A percentile compares a stretch with the other conserved stretches of the same genome.
Evolutionary conservation across 2,797 vertebrate species (phyloP).

Genomic region (Falco berigora): DNA sequence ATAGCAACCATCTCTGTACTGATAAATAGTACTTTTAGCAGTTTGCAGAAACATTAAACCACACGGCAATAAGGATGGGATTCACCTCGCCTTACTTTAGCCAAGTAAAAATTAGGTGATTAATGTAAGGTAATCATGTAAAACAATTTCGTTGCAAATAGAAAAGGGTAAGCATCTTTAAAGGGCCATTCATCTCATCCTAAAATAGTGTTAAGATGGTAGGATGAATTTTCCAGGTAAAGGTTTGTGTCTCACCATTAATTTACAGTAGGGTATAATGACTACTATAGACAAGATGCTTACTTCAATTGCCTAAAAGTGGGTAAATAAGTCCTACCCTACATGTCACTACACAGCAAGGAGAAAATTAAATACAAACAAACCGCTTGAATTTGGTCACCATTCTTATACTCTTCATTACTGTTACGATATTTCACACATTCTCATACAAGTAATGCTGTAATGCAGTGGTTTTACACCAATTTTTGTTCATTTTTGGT

Average conservation of each 20-base stretch:
- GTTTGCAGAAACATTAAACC: not conserved
- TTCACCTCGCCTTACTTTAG: not conserved
- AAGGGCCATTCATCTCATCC: not conserved
- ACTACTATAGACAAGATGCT: not conserved
- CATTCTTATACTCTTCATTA: not conserved
- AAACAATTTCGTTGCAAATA: not conserved
- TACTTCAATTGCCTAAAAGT: not conserved
- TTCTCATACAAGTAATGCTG: not conserved
- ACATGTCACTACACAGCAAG: not conserved
- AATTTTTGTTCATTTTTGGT: no score
- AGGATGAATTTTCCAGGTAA: not conserved
- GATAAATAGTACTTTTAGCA: conserved; percentile 13
- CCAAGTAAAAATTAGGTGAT: not conserved
- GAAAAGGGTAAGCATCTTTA: not conserved
- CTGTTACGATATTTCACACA: not conserved
- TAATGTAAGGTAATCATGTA: not conserved
- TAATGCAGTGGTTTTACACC: not conserved
- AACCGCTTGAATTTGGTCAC: not conserved
- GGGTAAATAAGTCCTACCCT: not conserved
- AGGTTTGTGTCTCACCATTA: rapidly evolving
- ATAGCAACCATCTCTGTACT: not conserved
- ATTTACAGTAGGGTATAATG: not conserved
- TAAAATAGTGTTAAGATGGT: not conserved
- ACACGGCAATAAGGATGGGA: not conserved
- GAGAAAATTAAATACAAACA: not conserved